Base-by-base conservation (phyloP, 1,140 invertebrate genomes). In the Phthorimaea operculella region DNA sequence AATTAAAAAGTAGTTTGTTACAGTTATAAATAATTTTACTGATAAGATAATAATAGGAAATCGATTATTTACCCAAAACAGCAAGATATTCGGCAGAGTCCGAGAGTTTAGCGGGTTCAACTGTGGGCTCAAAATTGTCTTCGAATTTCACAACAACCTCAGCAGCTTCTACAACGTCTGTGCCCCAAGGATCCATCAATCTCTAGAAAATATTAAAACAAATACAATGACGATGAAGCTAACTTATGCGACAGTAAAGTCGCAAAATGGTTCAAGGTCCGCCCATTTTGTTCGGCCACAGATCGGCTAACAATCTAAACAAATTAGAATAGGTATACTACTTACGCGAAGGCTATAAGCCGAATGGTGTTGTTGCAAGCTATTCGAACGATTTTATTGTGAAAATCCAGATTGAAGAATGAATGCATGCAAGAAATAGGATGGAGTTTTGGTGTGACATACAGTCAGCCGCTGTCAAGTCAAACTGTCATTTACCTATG, bases 161-260 rank as follows among this genome's bases (percentile, higher is more conserved):
- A 34, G 59, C 59, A 53, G 62, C 61, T 61, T 60, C 56, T 58
- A 61, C 49, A 53, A 42, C 68, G 67, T 75, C 68, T 59, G 62
- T 65, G 58, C 81, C 79, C 81, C 81, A 84, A 69, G 81, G 81
- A 84, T 84, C 81, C 81, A 84, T 84, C 72, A 78, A 83, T 73
- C 52, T 63, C 70, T 75, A 49, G 12, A 68, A 67, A 60, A 33
- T 47, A 28, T 7, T 54, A 50, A 51, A 54, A 54, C 8, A 42
- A 42, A 11, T 36, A 48, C 16, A 39, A n/a, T n/a, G 36, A 39
- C 3, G n/a, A 28, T 28, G 10, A 39, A 5, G 36, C n/a, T 39
- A 3, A 39, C 10, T 39, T 39, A 39, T 9, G n/a, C 36, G 36
- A 28, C 6, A 4, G 21, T 28, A 28, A n/a, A n/a, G 36, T 39